Conservation (phyloP, 2,888 invertebrate genomes). For the Bombylius major region DNA sequence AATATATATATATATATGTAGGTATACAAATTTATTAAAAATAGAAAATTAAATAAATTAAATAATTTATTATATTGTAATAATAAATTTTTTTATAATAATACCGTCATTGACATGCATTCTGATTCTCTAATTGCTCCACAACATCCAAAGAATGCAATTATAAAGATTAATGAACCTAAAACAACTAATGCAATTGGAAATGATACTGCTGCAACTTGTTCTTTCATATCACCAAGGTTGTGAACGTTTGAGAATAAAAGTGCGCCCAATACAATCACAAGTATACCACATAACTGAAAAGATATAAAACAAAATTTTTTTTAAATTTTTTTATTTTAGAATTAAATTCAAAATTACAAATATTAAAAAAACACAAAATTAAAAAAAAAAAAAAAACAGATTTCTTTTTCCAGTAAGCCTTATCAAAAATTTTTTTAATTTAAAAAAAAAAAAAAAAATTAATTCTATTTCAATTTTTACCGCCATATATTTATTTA, state of each 20-base stretch:
- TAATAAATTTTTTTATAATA: not conserved
- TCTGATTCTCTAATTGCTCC: constrained; percentile 81
- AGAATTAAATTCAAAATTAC: too few species aligned
- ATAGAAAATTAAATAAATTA: not conserved
- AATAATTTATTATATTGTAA: too few species aligned
- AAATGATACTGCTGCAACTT: constrained; percentile 40
- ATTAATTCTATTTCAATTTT: too few species aligned
- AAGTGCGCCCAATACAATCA: constrained; percentile 53
- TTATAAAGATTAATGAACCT: constrained; percentile 59
- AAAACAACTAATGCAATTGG: constrained; percentile 54
- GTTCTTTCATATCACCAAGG: constrained; percentile 38
- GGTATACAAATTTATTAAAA: not conserved
- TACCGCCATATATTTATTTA: too few species aligned
- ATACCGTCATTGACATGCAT: constrained; percentile 73
- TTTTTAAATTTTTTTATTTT: too few species aligned
- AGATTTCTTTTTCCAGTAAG: too few species aligned
- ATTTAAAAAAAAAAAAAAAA: too few species aligned
- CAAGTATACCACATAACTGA: constrained; percentile 57
- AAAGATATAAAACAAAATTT: constrained; percentile 27
- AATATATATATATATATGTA: too few species aligned
- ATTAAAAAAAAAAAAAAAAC: too few species aligned
- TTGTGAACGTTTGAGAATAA: constrained; percentile 47
- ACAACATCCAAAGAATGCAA: constrained; percentile 84
- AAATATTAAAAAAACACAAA: too few species aligned
- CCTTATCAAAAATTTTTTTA: too few species aligned